A percentile compares a stretch with the other conserved stretches of the same genome.
Evolutionary conservation across 2,113 vertebrate species (phyloP).

Genomic region (Epinephelus moara): DNA sequence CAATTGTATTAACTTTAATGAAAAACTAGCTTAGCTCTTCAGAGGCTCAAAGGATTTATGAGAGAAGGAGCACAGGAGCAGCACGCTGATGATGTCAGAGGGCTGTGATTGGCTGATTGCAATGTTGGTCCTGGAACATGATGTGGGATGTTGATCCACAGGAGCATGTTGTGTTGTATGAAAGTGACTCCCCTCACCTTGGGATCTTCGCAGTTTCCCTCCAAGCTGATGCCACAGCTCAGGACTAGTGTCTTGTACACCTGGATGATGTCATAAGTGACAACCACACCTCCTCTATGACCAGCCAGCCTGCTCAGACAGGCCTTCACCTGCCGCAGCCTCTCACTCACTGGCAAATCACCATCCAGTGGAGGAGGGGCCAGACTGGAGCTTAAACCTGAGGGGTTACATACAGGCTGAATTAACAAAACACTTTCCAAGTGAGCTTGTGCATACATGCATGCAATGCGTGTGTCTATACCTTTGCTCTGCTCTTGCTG

Average conservation of each 20-base stretch:
- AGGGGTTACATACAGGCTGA: slow-evolving; percentile 36
- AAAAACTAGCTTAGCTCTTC: no score
- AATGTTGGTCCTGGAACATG: no score
- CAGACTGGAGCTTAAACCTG: slow-evolving; percentile 92
- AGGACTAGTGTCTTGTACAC: slow-evolving; percentile 92
- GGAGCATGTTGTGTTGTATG: no score
- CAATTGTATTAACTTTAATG: no score
- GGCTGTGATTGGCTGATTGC: no score
- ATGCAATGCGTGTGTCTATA: slow-evolving; percentile 51
- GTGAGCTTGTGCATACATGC: background rate
- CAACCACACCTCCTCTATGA: slow-evolving; percentile 68
- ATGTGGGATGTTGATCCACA: no score
- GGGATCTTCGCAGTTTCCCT: slow-evolving; percentile 92
- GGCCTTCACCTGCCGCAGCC: slow-evolving; percentile 85
- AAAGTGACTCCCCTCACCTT: slow-evolving; percentile 84
- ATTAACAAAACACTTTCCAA: background rate
- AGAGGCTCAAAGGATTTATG: no score
- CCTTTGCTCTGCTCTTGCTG: slow-evolving; percentile 89
- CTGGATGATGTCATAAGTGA: slow-evolving; percentile 90
- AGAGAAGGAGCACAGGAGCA: no score
- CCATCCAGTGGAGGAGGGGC: slow-evolving; percentile 92
- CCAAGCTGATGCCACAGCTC: slow-evolving; percentile 90
- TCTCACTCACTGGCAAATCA: slow-evolving; percentile 86
- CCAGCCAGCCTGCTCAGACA: slow-evolving; percentile 78
- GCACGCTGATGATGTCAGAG: no score